Evolutionary conservation across 1,140 invertebrate genomes (phyloP).

Genomic region (Drosophila triauraria): DNA sequence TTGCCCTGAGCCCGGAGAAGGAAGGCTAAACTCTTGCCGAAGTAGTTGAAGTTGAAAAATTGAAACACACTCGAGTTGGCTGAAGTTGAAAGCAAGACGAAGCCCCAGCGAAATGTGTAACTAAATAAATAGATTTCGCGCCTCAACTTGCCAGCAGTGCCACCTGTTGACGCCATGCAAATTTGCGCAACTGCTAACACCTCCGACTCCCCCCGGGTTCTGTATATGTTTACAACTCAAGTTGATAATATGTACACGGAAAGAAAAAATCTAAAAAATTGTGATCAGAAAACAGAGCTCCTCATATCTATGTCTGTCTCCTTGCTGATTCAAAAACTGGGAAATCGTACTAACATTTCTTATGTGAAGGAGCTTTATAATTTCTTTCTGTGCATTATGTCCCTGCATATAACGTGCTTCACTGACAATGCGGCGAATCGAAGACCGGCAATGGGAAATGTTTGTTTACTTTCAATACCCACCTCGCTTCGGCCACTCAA

Average conservation of each 20-base stretch:
- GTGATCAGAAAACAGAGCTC: too few species aligned
- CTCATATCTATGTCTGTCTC: too few species aligned
- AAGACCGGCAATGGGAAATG: slow-evolving; percentile 36
- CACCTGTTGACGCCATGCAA: slow-evolving; percentile 76
- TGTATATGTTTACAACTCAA: slow-evolving; percentile 54
- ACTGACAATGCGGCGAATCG: slow-evolving; percentile 36
- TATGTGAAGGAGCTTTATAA: too few species aligned
- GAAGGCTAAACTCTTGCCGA: slow-evolving; percentile 55
- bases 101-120: slow-evolving; percentile 60
- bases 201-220: slow-evolving; percentile 25
- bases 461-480: slow-evolving; percentile 23
- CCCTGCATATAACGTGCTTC: slow-evolving; percentile 8
- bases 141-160: slow-evolving; percentile 52
- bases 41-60: slow-evolving; percentile 60
- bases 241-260: slow-evolving; percentile 18
- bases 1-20: slow-evolving; percentile 34
- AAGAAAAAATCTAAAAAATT: not conserved
- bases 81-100: slow-evolving; percentile 48
- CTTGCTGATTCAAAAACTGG: too few species aligned
- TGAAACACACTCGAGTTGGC: slow-evolving; percentile 57
- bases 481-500: slow-evolving; percentile 25
- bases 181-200: slow-evolving; percentile 73
- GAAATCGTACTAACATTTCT: too few species aligned
- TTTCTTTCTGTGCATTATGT: not conserved
- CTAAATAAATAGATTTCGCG: slow-evolving; percentile 75